Evolutionary conservation across 2,113 vertebrate genomes (phyloP).

Genomic region (Parus major): DNA sequence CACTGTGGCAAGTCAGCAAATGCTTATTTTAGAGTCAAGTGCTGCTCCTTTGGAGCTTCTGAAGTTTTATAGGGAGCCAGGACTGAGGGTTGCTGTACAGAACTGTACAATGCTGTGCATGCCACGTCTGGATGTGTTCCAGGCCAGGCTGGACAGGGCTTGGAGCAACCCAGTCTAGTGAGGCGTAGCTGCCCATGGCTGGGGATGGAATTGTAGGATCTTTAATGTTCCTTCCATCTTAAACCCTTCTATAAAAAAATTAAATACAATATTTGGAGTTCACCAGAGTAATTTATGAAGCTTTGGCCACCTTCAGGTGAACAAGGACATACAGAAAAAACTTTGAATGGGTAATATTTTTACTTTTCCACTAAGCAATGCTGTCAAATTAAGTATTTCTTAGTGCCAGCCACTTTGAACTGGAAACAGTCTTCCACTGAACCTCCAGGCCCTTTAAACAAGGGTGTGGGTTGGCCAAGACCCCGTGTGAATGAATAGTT

Average conservation of each 20-base stretch:
- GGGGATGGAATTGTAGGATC: background rate
- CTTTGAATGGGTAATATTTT: background rate
- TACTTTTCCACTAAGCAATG: background rate
- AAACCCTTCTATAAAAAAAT: background rate
- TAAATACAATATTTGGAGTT: background rate
- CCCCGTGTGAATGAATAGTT: rapidly evolving
- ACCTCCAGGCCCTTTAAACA: background rate
- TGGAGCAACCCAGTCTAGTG: background rate
- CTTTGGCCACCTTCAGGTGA: background rate
- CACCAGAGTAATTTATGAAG: background rate
- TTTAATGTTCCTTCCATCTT: background rate
- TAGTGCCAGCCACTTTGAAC: background rate
- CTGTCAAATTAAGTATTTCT: background rate
- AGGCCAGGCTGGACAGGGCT: background rate
- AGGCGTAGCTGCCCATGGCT: background rate
- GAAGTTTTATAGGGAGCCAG: background rate
- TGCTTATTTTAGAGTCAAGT: background rate
- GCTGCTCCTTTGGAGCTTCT: background rate
- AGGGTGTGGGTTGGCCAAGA: background rate
- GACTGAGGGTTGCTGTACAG: background rate
- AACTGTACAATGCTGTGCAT: background rate
- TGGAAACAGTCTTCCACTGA: background rate
- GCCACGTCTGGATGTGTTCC: background rate
- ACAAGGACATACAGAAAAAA: background rate
- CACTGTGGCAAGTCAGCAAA: background rate